Evolutionary conservation across 2,113 vertebrate species (phyloP).

Genomic region (Oreochromis aureus): DNA sequence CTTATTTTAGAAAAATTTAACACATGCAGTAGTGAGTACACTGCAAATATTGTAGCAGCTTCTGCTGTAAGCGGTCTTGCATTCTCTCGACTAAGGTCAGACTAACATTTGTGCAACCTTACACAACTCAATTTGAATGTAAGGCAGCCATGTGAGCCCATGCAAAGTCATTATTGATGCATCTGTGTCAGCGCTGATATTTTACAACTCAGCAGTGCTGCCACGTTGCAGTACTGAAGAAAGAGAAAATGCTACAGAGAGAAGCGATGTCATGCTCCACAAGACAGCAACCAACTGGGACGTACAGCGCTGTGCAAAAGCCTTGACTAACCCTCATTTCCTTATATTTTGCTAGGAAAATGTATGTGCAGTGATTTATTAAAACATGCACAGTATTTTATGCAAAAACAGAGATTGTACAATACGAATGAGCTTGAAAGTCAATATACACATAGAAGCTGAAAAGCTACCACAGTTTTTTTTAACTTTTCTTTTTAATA

Average conservation of each 20-base stretch:
- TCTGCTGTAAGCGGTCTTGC: background rate
- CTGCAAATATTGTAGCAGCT: background rate
- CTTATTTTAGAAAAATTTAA: background rate
- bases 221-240: background rate
- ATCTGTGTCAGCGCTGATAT: background rate
- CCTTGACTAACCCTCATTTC: background rate
- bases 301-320: background rate
- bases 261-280: background rate
- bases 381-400: background rate
- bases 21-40: background rate
- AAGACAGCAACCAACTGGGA: background rate
- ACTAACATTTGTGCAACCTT: background rate
- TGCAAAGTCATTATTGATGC: background rate
- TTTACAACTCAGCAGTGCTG: background rate
- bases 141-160: background rate
- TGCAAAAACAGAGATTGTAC: background rate
- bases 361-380: background rate
- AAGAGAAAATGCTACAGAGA: background rate
- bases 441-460: background rate
- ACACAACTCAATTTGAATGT: background rate
- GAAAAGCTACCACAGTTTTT: background rate
- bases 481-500: background rate
- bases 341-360: background rate
- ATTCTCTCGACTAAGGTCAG: background rate
- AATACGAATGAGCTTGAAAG: fast-evolving